A percentile compares a stretch with the other conserved stretches of the same genome.
These are phyloP conservation scores for Aplochiton taeniatus DNA, from an alignment of 2,797 vertebrate species.

Conservation along the genomic window DNA sequence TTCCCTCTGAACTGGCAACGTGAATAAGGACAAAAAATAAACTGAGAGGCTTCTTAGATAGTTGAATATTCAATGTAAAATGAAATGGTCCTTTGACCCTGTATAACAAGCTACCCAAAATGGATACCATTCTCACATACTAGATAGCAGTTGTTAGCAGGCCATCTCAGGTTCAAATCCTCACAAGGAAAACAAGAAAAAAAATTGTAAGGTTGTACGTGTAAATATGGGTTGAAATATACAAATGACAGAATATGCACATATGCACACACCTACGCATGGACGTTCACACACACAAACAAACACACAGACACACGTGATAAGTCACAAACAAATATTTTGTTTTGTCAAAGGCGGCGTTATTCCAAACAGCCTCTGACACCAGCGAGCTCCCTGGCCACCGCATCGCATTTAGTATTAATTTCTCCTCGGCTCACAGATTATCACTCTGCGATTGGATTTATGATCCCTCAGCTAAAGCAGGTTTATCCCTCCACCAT, in stretches of 20 bases:
- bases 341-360: background rate
- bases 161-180: no score
- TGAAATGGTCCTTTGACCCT: no score
- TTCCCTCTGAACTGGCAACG: constrained; percentile 42
- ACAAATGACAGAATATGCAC: background rate
- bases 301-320: background rate
- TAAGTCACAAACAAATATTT: background rate
- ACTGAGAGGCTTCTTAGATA: no score
- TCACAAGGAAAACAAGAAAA: no score
- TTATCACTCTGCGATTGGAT: constrained; percentile 79
- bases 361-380: background rate
- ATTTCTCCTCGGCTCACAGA: constrained; percentile 77
- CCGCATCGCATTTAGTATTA: constrained; percentile 70
- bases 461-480: constrained; percentile 75
- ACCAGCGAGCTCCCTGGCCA: background rate
- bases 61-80: no score
- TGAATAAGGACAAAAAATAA: constrained; percentile 34
- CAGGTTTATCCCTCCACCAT: constrained; percentile 77
- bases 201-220: no score
- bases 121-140: no score
- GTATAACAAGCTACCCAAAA: no score
- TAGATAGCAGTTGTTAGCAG: no score
- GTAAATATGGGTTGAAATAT: no score
- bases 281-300: background rate
- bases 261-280: background rate